Conservation (phyloP, 2,113 vertebrate genomes). For the Helogale parvula region DNA sequence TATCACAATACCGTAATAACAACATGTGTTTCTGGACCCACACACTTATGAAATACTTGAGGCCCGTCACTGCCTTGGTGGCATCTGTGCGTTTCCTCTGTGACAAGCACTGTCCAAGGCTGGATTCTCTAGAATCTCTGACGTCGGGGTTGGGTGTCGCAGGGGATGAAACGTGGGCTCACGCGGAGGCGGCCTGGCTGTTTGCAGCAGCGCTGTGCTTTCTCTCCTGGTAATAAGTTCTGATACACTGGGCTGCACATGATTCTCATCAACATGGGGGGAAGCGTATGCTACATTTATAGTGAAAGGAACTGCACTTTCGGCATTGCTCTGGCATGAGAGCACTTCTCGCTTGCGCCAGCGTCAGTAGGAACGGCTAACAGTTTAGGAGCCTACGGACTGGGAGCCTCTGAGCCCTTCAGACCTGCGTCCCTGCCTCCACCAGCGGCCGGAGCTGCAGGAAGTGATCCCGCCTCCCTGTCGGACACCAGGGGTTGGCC, state of each 20-base stretch:
- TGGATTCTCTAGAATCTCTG: background rate
- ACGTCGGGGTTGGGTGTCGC: background rate
- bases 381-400: rapidly evolving
- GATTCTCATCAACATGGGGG: background rate
- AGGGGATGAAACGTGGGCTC: background rate
- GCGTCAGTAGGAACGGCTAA: background rate
- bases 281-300: background rate
- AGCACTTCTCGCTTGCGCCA: background rate
- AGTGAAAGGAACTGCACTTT: background rate
- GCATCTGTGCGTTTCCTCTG: background rate
- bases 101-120: background rate
- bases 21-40: background rate
- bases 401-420: background rate
- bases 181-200: background rate
- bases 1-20: background rate
- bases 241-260: background rate
- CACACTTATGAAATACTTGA: background rate
- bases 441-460: rapidly evolving
- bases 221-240: background rate
- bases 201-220: background rate
- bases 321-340: background rate
- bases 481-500: rapidly evolving
- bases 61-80: background rate
- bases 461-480: background rate
- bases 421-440: background rate